Evolutionary conservation across 2,797 vertebrate species (phyloP).

Genomic region (Pelobates cultripes): DNA sequence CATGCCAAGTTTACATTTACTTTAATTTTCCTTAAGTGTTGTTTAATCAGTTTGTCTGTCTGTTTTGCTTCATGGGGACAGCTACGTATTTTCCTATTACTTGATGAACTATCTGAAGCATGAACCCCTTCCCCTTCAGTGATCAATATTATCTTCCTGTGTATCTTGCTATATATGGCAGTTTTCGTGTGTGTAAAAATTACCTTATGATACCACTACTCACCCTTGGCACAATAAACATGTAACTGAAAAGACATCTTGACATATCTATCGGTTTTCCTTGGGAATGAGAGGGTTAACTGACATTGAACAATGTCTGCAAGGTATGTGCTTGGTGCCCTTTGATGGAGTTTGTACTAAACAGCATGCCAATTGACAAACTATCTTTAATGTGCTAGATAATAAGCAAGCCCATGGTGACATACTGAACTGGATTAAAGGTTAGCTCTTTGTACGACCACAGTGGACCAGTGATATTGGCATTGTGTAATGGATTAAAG

Average conservation of each 20-base stretch:
- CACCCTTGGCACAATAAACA: neutral
- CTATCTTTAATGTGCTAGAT: conserved; percentile 54
- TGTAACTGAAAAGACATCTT: neutral
- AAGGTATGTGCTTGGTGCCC: conserved; percentile 46
- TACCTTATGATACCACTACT: neutral
- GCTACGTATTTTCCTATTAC: too few species aligned
- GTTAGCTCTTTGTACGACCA: neutral
- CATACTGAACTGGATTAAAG: conserved; percentile 28
- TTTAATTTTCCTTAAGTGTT: too few species aligned
- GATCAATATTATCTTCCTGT: neutral
- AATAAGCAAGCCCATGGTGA: conserved; percentile 39
- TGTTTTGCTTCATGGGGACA: too few species aligned
- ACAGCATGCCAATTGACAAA: conserved; percentile 39
- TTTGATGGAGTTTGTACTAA: conserved; percentile 49
- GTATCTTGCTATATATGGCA: neutral
- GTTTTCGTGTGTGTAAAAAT: neutral
- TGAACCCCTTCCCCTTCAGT: neutral
- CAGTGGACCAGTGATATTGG: conserved; percentile 5
- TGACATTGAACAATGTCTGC: conserved; percentile 36
- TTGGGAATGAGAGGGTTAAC: conserved; percentile 26
- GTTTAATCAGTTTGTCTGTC: too few species aligned
- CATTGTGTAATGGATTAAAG: conserved; percentile 39
- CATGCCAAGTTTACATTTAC: too few species aligned
- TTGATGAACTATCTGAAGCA: too few species aligned
- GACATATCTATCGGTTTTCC: conserved; percentile 2